These are phyloP conservation scores for Leucopternis melanops DNA, from an alignment of 2,113 vertebrate species.

Conservation along the genomic window DNA sequence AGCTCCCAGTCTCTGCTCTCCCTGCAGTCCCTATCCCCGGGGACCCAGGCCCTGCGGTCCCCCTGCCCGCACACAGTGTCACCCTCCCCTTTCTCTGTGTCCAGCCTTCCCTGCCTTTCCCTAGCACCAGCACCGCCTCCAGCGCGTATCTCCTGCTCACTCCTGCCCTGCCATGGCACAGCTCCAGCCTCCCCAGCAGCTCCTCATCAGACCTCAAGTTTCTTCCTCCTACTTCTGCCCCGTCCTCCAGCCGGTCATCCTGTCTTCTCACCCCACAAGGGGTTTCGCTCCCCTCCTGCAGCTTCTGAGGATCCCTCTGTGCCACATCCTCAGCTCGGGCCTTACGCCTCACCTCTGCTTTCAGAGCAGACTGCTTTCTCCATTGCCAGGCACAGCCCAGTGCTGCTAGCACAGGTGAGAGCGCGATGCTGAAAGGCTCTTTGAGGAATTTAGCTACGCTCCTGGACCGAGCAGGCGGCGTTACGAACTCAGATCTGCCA, in stretches of 20 bases:
- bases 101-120: neutral
- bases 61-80: neutral
- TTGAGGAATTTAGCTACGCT: neutral
- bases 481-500: neutral
- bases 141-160: rapidly evolving
- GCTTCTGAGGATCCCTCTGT: neutral
- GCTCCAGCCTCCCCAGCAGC: neutral
- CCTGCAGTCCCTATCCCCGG: neutral
- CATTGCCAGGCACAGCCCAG: neutral
- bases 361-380: neutral
- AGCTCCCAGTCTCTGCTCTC: neutral
- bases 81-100: neutral
- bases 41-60: neutral
- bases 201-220: rapidly evolving
- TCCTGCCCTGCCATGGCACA: neutral
- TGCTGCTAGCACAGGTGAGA: neutral
- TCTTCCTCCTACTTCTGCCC: neutral
- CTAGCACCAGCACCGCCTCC: neutral
- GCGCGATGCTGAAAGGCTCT: neutral
- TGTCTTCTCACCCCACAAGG: neutral
- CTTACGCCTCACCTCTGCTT: neutral
- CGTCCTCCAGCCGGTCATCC: neutral
- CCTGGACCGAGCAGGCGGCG: rapidly evolving
- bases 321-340: neutral
- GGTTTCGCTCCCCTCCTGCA: neutral